A percentile compares a stretch with the other conserved stretches of the same genome.
phyloP scores from a whole-genome alignment of 2,113 vertebrate genomes.

The Charadrius vociferus region DNA sequence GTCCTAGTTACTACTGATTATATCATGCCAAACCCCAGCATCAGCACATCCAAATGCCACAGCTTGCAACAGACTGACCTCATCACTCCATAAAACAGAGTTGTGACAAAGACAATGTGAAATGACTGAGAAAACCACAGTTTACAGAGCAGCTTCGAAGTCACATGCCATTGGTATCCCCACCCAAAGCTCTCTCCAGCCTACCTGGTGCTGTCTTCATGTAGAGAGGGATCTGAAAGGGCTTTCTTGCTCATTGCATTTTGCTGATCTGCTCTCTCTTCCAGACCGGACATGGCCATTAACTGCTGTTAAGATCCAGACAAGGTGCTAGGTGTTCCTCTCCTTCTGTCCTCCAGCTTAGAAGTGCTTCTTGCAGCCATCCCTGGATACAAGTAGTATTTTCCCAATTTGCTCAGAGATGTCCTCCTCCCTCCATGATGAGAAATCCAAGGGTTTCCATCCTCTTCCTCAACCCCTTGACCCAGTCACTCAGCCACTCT shows the following conservation, averaged over 20 bases:
- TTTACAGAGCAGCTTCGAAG: neutral
- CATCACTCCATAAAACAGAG: neutral
- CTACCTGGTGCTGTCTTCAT: neutral
- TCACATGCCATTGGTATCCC: neutral
- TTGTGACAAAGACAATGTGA: neutral
- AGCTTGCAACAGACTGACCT: neutral
- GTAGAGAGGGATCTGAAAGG: accelerated
- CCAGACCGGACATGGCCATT: neutral
- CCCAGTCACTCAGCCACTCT: neutral
- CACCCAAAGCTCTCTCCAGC: neutral
- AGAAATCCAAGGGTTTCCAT: neutral
- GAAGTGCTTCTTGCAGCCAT: neutral
- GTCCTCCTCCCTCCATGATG: neutral
- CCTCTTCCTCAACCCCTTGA: neutral
- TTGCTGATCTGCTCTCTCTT: neutral
- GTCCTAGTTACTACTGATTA: neutral
- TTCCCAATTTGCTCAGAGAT: neutral
- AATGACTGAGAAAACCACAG: neutral
- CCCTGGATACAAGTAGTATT: neutral
- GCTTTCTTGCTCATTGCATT: neutral
- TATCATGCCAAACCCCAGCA: neutral
- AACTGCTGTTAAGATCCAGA: neutral
- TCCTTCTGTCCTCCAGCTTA: neutral
- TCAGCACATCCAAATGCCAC: neutral
- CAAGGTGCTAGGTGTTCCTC: neutral